A percentile compares a stretch with the other conserved stretches of the same genome.
These are phyloP conservation scores for Charadrius vociferus DNA, from an alignment of 2,113 vertebrate genomes.

Conservation along the genomic window DNA sequence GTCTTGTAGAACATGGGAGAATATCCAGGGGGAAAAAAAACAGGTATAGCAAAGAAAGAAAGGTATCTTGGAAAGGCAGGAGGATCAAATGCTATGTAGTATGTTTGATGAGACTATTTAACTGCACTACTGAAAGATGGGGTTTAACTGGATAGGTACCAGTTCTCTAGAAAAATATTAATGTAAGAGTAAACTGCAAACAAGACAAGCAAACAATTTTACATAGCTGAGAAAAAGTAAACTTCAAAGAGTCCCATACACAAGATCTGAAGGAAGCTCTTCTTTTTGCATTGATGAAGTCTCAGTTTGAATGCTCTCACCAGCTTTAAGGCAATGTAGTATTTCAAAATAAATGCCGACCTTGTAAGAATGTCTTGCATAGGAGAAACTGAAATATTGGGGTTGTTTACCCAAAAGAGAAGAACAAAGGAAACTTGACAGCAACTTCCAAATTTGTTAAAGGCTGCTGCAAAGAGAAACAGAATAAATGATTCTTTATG, in stretches of 20 bases:
- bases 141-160: not conserved
- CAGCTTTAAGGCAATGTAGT: not conserved
- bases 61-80: not conserved
- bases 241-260: not conserved
- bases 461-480: not conserved
- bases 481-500: not conserved
- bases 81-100: not conserved
- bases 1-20: not conserved
- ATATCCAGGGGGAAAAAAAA: not conserved
- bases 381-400: not conserved
- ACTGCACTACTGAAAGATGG: not conserved
- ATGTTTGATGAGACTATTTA: not conserved
- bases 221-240: not conserved
- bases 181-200: not conserved
- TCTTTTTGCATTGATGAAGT: not conserved
- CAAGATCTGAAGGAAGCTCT: not conserved
- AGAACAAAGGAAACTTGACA: not conserved
- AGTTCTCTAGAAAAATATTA: not conserved
- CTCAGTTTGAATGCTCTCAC: not conserved
- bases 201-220: not conserved
- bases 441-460: not conserved
- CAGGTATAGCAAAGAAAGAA: not conserved
- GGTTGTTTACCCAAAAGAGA: not conserved
- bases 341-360: not conserved
- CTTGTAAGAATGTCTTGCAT: not conserved